Base-by-base conservation (phyloP, 2,797 vertebrate species). In the Leucoraja ocellata region DNA sequence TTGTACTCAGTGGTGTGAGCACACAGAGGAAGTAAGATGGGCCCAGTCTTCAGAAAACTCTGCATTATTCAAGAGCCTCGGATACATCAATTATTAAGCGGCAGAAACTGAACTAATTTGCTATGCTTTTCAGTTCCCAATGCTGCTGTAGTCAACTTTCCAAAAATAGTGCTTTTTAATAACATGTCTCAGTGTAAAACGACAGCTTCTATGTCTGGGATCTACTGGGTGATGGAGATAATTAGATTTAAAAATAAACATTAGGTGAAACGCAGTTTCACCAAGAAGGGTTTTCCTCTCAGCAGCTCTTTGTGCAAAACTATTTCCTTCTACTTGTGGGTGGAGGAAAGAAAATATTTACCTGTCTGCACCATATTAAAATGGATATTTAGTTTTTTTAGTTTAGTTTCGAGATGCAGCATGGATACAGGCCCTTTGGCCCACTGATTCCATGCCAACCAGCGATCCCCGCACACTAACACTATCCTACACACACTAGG, bases 121-220 rank as follows among this genome's bases (percentile, higher is more conserved):
- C 61, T 8, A 21, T 16, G 4, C 61, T n/a, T 65, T 63, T 68
- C n/a, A 88, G 16, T 88, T 86, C 83, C 61, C n/a, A 68, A 88
- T 65, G 21, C 84, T 32, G 61, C n/a, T 18, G n/a, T 88, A 88
- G 16, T 65, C 84, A 36, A 88, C 61, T n/a, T 9, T 68, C 84
- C 84, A 88, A 88, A 88, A 88, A 88, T 88, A 86, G 58, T 63
- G 63, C 1, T 2, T 86, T 63, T 86, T 86, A 86, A 86, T 86
- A 86, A 86, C 10, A 65, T 68, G n/a, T 88, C 84, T 88, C 63
- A 68, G 61, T 88, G 84, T 16, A 88, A 65, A 61, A 18, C 28
- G 16, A 63, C 21, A 61, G 58, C 61, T 88, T 88, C 84, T 21
- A 68, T 88, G 84, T 68, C 84, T 68, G 63, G 77, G 77, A 78